Evolutionary conservation across 2,888 invertebrate genomes (phyloP), one percentile per base, ranked within the genome.

Genomic region (Tillus elongatus): DNA sequence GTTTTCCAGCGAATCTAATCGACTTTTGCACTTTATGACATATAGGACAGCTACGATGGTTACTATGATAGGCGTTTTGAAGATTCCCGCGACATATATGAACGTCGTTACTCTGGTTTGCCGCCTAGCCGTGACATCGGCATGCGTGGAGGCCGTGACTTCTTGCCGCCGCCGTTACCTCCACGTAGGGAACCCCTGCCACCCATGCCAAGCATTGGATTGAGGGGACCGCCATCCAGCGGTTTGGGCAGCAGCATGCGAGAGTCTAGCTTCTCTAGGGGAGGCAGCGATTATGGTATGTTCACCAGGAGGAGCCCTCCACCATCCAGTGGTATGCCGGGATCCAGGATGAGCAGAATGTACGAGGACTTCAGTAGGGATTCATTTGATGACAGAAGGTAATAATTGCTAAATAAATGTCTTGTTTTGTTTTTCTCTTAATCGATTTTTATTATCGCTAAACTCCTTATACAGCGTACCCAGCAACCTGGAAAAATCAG

Each of bases 291-390:
- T 63, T 85, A 86, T 64, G 74, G 79, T 52, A 84, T 87, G 81
- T 87, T 83, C 69, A 87, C 83, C 66, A 74, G 88, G 49, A 72
- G 87, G 54, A 83, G 85, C 50, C 85, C 86, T 52, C 85, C 87
- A 51, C 49, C 57, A 4, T 51, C 59, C 16, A 52, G 56, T 15
- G 52, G 55, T 24, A 51, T 63, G 46, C 54, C 58, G 31, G 58
- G 64, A n/a, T 58, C 61, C 8, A 53, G 64, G 27, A 60, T 59
- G 53, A 62, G 63, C 71, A 77, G 82, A 57, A 81, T 85, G 72
- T 87, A 85, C 67, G 87, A 88, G 69, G 87, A 87, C 68, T 88
- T 87, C 65, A 87, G 86, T 68, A 74, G 87, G 51, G 87, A 88
- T 69, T 82, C 85, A 32, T 88, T 87, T 67, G 87, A 88, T 68